Evolutionary conservation across 2,797 vertebrate genomes (phyloP).

Genomic region (Esox masquinongy): DNA sequence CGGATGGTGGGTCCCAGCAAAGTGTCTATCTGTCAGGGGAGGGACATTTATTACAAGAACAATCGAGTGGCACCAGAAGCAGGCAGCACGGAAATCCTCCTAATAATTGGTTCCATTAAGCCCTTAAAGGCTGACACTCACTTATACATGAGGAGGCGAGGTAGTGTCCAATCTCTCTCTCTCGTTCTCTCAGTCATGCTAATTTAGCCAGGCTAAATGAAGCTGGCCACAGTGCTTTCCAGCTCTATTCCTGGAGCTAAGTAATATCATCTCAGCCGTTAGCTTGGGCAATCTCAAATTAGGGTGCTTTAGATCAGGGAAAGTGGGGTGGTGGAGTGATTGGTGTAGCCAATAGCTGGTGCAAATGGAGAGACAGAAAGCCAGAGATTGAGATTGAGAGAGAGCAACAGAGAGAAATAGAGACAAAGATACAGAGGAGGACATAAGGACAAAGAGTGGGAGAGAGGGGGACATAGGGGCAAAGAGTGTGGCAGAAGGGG

Average conservation of each 20-base stretch:
- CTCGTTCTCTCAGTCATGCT: slow-evolving; percentile 28
- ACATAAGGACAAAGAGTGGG: background rate
- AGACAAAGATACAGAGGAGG: background rate
- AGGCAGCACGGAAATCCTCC: slow-evolving; percentile 61
- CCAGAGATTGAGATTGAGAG: background rate
- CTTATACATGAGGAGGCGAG: slow-evolving; percentile 58
- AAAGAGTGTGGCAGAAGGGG: background rate
- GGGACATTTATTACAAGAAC: slow-evolving; percentile 70
- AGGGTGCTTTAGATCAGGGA: background rate
- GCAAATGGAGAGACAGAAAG: background rate
- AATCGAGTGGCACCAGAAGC: slow-evolving; percentile 62
- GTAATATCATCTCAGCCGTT: slow-evolving; percentile 8
- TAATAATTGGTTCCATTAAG: slow-evolving; percentile 77
- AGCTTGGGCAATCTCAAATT: slow-evolving; percentile 13
- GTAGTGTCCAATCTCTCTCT: slow-evolving; percentile 57
- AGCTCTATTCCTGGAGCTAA: slow-evolving; percentile 14
- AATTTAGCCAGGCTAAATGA: slow-evolving; percentile 17
- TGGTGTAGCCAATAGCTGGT: background rate
- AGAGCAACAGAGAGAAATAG: background rate
- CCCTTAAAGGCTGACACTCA: slow-evolving; percentile 71
- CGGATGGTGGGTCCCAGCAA: slow-evolving; percentile 36
- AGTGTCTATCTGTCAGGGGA: slow-evolving; percentile 64
- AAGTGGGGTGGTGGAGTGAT: background rate
- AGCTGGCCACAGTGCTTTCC: background rate
- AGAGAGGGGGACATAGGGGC: background rate